A percentile compares a stretch with the other conserved stretches of the same genome.
Evolutionary conservation across 2,797 vertebrate genomes (phyloP).

Genomic region (Chloroceryle inda): DNA sequence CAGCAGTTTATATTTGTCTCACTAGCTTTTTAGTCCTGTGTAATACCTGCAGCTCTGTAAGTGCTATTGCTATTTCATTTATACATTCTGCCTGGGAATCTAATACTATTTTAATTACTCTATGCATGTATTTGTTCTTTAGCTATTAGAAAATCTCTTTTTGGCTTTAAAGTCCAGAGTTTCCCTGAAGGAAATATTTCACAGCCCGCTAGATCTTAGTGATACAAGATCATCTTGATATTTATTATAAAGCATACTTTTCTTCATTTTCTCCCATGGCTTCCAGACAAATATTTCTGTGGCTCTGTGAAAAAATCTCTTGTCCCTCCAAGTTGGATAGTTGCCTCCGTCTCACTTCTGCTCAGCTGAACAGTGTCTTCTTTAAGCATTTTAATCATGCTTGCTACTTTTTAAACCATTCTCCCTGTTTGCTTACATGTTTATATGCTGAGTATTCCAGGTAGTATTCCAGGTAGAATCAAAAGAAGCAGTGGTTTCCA

Average conservation of each 20-base stretch:
- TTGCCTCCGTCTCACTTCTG: not conserved
- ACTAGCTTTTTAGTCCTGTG: not conserved
- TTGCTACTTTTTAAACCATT: not conserved
- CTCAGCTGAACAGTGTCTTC: not conserved
- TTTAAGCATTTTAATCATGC: not conserved
- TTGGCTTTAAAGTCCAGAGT: not conserved
- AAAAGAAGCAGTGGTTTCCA: slow-evolving; percentile 11
- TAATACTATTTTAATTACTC: not conserved
- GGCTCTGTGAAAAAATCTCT: not conserved
- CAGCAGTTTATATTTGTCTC: not conserved
- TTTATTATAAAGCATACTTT: not conserved
- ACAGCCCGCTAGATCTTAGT: not conserved
- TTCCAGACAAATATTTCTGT: slow-evolving; percentile 39
- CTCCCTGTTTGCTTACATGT: not conserved
- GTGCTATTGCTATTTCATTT: not conserved
- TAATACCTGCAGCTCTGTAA: not conserved
- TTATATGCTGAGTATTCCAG: not conserved
- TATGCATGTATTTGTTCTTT: not conserved
- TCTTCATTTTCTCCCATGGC: slow-evolving; percentile 15
- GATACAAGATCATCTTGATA: not conserved
- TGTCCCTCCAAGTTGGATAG: not conserved
- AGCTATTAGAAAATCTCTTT: not conserved
- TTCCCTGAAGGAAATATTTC: slow-evolving; percentile 19
- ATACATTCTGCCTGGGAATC: not conserved
- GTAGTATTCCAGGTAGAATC: not conserved